Evolutionary conservation across 2,888 invertebrate genomes (phyloP).

Genomic region (Toxonevra muliebris): DNA sequence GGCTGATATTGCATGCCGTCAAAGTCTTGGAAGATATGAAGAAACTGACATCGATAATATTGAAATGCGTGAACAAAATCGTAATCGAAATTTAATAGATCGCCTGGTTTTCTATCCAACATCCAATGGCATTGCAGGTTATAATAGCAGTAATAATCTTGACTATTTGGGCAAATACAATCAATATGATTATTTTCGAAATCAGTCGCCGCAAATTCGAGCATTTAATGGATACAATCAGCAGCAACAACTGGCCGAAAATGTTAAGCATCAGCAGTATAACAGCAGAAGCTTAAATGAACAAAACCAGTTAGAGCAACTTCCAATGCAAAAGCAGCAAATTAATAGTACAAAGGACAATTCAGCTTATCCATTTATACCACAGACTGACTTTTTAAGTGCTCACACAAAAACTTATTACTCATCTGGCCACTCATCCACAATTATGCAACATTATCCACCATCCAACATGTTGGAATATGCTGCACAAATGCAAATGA

Average conservation of each 20-base stretch:
- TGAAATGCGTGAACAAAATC: constrained; percentile 43
- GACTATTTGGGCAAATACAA: constrained; percentile 52
- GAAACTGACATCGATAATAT: constrained; percentile 50
- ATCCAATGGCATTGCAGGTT: constrained; percentile 66
- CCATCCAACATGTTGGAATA: constrained; percentile 17
- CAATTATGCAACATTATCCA: constrained; percentile 32
- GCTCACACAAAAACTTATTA: too few species aligned
- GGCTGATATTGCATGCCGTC: background rate
- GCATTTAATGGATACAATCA: background rate
- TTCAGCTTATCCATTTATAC: too few species aligned
- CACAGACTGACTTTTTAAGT: too few species aligned
- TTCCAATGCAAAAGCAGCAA: constrained; percentile 4
- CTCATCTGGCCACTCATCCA: constrained; percentile 3
- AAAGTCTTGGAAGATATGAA: constrained; percentile 34
- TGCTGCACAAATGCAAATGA: constrained; percentile 29
- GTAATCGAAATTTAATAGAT: constrained; percentile 71
- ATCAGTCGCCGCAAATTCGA: constrained; percentile 24
- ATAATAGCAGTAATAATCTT: constrained; percentile 57
- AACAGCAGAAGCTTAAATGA: constrained; percentile 27
- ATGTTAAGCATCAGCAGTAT: constrained; percentile 4
- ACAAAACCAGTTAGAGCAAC: constrained; percentile 34
- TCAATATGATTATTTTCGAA: constrained; percentile 17
- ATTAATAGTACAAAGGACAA: constrained; percentile 26
- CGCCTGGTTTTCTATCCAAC: constrained; percentile 83
- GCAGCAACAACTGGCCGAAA: background rate